Evolutionary conservation across 2,888 invertebrate genomes (phyloP).

Genomic region (Ischnura elegans): DNA sequence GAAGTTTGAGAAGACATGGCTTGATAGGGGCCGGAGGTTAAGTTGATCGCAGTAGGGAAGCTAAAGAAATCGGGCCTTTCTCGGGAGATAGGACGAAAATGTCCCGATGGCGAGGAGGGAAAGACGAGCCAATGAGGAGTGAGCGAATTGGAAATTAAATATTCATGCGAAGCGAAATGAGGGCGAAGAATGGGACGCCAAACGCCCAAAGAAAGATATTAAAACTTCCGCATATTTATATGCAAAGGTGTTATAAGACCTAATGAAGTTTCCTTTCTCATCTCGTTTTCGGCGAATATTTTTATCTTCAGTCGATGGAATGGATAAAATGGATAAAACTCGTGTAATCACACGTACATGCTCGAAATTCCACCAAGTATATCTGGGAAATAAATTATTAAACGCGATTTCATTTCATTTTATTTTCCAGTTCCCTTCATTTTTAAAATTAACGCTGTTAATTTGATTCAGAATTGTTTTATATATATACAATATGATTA

Average conservation of each 20-base stretch:
- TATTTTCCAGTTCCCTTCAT: too few species aligned
- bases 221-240: background rate
- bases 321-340: background rate
- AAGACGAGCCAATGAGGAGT: background rate
- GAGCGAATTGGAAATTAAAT: slow-evolving; percentile 20
- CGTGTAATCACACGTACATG: too few species aligned
- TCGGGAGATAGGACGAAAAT: background rate
- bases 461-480: too few species aligned
- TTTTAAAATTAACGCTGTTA: too few species aligned
- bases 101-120: background rate
- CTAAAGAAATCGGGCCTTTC: too few species aligned
- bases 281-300: background rate
- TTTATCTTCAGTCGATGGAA: background rate
- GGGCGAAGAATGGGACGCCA: background rate
- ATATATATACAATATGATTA: too few species aligned
- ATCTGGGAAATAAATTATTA: too few species aligned
- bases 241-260: background rate
- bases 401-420: too few species aligned
- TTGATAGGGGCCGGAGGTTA: background rate
- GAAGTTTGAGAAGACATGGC: background rate
- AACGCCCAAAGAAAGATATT: background rate
- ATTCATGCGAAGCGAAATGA: background rate
- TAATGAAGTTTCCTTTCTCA: background rate
- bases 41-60: background rate
- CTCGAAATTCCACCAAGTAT: too few species aligned